A percentile compares a stretch with the other conserved stretches of the same genome.
Conservation (phyloP, 2,888 invertebrate genomes). For the Drosophila peninsularis region DNA sequence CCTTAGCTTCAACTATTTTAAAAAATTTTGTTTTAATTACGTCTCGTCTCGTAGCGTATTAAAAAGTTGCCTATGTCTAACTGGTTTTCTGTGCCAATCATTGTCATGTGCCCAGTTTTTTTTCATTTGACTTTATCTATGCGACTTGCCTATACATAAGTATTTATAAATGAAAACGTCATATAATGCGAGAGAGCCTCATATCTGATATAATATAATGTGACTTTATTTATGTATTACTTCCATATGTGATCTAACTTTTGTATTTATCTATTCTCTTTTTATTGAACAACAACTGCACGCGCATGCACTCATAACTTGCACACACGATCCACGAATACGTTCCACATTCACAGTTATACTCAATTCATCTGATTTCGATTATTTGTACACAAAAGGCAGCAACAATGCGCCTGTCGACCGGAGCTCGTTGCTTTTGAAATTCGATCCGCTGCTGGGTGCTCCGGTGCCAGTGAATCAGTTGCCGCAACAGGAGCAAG, state of each 20-base stretch:
- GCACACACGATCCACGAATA: conserved; percentile 21
- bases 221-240: background rate
- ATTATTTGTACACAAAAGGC: conserved; percentile 84
- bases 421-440: conserved; percentile 83
- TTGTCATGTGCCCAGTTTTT: conserved; percentile 21
- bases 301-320: conserved; percentile 45
- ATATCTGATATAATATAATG: conserved; percentile 4
- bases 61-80: conserved; percentile 7
- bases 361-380: conserved; percentile 84
- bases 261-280: conserved; percentile 37
- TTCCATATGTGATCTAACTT: conserved; percentile 44
- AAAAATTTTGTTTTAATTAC: background rate
- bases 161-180: conserved; percentile 8
- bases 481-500: conserved; percentile 58
- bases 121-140: conserved; percentile 20
- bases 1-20: too few species aligned
- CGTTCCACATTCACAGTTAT: conserved; percentile 72
- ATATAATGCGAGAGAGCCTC: background rate
- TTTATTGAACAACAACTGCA: conserved; percentile 42
- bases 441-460: conserved; percentile 84
- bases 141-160: background rate
- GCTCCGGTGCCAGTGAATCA: conserved; percentile 81
- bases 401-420: conserved; percentile 80
- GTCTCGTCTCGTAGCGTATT: background rate
- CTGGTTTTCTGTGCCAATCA: background rate